phyloP scores from a whole-genome alignment of 2,113 vertebrate species.

The Megalops atlanticus region DNA sequence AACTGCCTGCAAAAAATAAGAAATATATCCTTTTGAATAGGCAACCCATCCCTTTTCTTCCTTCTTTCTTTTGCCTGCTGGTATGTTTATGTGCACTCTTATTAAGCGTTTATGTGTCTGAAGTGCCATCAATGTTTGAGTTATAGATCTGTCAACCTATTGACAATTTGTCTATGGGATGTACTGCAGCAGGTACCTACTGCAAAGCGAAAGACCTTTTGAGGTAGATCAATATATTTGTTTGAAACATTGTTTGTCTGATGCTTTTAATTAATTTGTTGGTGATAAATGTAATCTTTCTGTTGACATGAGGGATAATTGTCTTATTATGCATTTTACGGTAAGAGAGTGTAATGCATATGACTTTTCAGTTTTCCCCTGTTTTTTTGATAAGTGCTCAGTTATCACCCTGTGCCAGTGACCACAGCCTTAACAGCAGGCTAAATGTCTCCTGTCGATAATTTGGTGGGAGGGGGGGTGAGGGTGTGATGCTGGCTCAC shows the following conservation, averaged over 20 bases:
- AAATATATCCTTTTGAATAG: slow-evolving; percentile 53
- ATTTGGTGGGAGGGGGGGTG: background rate
- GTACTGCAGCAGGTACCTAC: background rate
- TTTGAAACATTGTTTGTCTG: background rate
- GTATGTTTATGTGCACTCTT: slow-evolving; percentile 31
- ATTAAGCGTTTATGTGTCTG: background rate
- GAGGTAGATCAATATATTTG: background rate
- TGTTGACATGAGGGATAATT: background rate
- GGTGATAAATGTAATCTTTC: background rate
- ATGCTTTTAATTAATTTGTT: background rate
- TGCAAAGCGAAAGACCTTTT: background rate
- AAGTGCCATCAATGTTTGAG: background rate
- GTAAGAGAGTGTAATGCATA: background rate
- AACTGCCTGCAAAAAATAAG: slow-evolving; percentile 66
- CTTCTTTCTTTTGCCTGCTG: slow-evolving; percentile 43
- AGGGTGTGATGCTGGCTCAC: background rate
- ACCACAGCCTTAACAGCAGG: background rate
- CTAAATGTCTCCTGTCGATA: background rate
- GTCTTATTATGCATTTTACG: background rate
- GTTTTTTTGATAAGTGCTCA: background rate
- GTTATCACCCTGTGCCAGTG: background rate
- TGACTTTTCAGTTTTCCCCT: background rate
- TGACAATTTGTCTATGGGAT: background rate
- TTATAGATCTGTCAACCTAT: background rate
- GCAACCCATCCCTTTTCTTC: slow-evolving; percentile 43